Evolutionary conservation across 2,797 vertebrate genomes (phyloP), one percentile per base, ranked within the genome.

Genomic region (Semaprochilodus insignis): DNA sequence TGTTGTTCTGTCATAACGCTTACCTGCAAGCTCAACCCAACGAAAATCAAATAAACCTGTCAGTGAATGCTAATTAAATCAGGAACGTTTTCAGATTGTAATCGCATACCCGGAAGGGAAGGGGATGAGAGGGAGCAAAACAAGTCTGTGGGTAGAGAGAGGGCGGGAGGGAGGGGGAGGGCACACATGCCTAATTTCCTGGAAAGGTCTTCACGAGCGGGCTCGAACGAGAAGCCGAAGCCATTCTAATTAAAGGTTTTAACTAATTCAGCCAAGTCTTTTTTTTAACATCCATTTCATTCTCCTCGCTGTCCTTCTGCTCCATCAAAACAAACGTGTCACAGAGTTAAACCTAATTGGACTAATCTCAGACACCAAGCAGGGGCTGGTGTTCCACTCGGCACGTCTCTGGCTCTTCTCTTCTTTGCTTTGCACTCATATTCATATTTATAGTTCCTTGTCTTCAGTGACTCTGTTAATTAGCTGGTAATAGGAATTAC

Each of bases 201-300:
- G 62, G 78, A 86, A 86, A 86, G 84, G 84, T 88, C 84, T 83
- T 40, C 84, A 77, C 76, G 63, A 66, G 59, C 66, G 82, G 66
- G 87, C 91, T 94, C 88, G 93, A 94, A 92, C 88, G 84, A 89
- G 87, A 87, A 81, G 82, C 87, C 25, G 85, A 90, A 85, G 81
- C 80, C 78, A 89, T 91, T 91, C 85, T 91, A 93, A 93, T 91
- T 82, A 92, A 88, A 89, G 81, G 85, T 36, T 80, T 76, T 84
- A 85, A 88, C 90, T 87, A 90, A 86, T 87, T 83, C 34, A 72
- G 31, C 17, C 10, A 83, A 89, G 88, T 8, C 85, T 90, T 92
- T 92, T 86, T 90, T 92, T 92, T 93, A 92, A 92, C 91, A 91
- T 92, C 92, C 92, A 93, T 93, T 93, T 89, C 84, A 87, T 89